phyloP scores from a whole-genome alignment of 92 coral and sea anemone species.

The Epizoanthus ramosus region DNA sequence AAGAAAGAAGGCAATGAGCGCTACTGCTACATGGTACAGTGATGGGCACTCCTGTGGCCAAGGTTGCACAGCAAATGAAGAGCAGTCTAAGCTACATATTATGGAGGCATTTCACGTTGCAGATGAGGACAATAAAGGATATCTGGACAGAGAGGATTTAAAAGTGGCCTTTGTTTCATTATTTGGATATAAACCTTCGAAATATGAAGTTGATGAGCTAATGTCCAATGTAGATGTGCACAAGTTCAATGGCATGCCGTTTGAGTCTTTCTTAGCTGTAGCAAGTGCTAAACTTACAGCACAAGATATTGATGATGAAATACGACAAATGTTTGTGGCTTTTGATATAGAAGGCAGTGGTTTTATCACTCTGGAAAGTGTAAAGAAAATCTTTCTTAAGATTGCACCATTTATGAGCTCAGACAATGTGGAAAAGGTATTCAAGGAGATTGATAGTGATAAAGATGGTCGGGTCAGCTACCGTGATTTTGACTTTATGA shows the following conservation, averaged over 20 bases:
- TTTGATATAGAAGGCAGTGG: slow-evolving; percentile 90
- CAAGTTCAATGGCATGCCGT: slow-evolving; percentile 53
- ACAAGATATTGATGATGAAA: slow-evolving; percentile 83
- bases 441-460: slow-evolving; percentile 89
- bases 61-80: slow-evolving; percentile 14
- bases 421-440: slow-evolving; percentile 73
- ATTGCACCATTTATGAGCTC: slow-evolving; percentile 88
- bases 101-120: slow-evolving; percentile 73
- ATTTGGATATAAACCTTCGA: slow-evolving; percentile 96
- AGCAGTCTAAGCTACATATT: slow-evolving; percentile 55
- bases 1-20: neutral
- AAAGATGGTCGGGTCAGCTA: slow-evolving; percentile 91
- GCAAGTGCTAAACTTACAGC: slow-evolving; percentile 74
- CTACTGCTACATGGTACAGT: neutral
- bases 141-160: slow-evolving; percentile 76
- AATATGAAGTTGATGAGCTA: slow-evolving; percentile 79
- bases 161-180: slow-evolving; percentile 89
- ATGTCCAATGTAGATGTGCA: slow-evolving; percentile 52
- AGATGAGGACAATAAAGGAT: slow-evolving; percentile 80
- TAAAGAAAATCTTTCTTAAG: slow-evolving; percentile 64
- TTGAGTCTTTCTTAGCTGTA: slow-evolving; percentile 63
- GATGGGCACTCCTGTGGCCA: neutral
- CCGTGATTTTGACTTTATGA: slow-evolving; percentile 93
- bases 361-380: slow-evolving; percentile 84
- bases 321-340: slow-evolving; percentile 92